Conservation (phyloP, 2,888 invertebrate species). For the Anthophora plumipes region DNA sequence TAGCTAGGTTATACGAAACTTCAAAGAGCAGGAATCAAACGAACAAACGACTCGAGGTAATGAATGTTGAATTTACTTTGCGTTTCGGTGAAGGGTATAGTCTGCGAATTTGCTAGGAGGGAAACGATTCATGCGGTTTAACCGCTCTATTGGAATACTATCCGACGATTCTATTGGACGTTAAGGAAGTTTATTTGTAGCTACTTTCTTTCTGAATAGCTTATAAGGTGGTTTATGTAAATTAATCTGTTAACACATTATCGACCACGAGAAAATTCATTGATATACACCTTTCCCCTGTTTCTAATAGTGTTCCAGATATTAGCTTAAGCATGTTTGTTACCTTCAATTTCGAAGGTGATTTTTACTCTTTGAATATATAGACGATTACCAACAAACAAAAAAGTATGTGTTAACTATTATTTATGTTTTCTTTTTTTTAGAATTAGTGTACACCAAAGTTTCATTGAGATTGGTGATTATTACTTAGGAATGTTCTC, state of each 20-base stretch:
- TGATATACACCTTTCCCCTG: no score
- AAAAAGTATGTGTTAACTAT: no score
- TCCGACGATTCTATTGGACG: slow-evolving; percentile 9
- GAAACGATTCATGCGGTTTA: slow-evolving; percentile 14
- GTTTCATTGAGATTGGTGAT: no score
- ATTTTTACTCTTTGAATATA: no score
- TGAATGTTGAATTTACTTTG: slow-evolving; percentile 23
- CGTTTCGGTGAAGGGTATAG: slow-evolving; percentile 11
- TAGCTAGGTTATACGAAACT: not conserved
- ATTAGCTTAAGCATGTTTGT: no score
- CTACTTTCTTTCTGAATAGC: not conserved
- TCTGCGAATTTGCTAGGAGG: not conserved
- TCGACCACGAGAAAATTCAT: no score
- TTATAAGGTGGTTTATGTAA: slow-evolving; percentile 2
- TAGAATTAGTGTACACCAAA: no score
- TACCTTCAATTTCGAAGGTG: no score
- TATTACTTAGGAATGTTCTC: no score
- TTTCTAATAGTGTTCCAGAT: no score
- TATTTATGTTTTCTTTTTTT: no score
- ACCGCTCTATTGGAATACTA: slow-evolving; percentile 13
- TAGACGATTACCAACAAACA: no score
- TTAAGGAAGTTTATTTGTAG: slow-evolving; percentile 4
- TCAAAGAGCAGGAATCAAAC: slow-evolving; percentile 5
- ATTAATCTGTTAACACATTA: not conserved
- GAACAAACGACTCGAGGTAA: slow-evolving; percentile 3